Conservation (phyloP, 2,797 vertebrate genomes). For the Falco naumanni region DNA sequence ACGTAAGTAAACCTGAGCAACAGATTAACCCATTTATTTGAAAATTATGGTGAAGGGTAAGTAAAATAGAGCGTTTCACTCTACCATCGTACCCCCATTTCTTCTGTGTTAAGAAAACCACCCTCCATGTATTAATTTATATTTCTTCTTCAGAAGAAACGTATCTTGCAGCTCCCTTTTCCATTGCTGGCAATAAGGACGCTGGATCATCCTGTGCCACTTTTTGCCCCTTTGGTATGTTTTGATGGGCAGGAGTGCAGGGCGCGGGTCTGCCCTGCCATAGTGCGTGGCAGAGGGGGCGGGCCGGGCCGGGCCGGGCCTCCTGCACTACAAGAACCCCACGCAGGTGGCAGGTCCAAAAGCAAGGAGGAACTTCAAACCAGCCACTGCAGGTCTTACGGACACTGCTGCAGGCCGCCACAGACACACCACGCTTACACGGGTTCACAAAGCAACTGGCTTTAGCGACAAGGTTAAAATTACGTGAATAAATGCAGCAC, state of each 20-base stretch:
- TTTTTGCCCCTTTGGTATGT: accelerated
- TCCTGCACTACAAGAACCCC: neutral
- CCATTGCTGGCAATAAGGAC: neutral
- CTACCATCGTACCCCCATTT: neutral
- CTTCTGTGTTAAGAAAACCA: neutral
- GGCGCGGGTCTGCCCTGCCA: no score
- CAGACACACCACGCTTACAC: accelerated
- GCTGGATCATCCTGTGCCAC: accelerated
- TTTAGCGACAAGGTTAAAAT: neutral
- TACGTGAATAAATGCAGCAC: accelerated
- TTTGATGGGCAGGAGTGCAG: accelerated
- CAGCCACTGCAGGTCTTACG: accelerated
- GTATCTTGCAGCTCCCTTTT: neutral
- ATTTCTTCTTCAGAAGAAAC: neutral
- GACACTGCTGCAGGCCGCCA: neutral
- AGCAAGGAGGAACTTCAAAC: accelerated
- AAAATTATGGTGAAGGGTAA: neutral
- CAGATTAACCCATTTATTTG: neutral
- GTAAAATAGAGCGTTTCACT: neutral
- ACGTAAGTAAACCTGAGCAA: neutral
- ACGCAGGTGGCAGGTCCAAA: neutral
- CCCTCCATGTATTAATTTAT: neutral
- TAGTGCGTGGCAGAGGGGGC: accelerated
- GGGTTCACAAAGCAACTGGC: neutral
- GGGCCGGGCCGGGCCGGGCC: neutral